A percentile compares a stretch with the other conserved stretches of the same genome.
Evolutionary conservation across 2,888 invertebrate species (phyloP).

Genomic region (Drosophila lutescens): DNA sequence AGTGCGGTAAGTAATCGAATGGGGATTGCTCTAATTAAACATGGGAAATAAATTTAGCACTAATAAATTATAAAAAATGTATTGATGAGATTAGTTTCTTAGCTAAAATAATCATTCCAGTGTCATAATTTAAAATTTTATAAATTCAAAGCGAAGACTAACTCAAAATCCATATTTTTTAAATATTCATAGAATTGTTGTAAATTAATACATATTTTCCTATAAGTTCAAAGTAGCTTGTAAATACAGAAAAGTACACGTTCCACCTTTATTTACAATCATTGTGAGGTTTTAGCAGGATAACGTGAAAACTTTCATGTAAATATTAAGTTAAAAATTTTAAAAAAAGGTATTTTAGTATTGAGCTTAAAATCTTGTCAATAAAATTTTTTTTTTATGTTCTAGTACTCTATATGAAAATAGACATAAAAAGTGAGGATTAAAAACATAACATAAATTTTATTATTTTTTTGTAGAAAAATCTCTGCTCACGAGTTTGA

Average conservation of each 20-base stretch:
- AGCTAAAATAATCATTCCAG: too few species aligned
- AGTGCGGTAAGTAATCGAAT: conserved; percentile 87
- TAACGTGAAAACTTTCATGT: conserved; percentile 1
- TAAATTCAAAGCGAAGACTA: too few species aligned
- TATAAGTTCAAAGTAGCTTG: not conserved
- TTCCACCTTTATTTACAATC: not conserved
- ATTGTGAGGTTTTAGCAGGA: not conserved
- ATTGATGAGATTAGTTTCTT: not conserved
- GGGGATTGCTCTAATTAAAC: not conserved
- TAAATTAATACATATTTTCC: not conserved
- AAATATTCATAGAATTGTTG: too few species aligned
- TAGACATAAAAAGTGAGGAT: too few species aligned
- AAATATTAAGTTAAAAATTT: conserved; percentile 2
- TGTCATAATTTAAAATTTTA: too few species aligned
- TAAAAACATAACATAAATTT: too few species aligned
- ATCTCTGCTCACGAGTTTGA: conserved; percentile 99
- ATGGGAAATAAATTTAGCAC: not conserved
- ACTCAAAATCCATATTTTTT: too few species aligned
- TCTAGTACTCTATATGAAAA: too few species aligned
- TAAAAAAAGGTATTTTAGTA: too few species aligned
- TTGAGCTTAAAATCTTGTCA: too few species aligned
- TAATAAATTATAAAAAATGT: too few species aligned
- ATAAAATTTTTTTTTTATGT: too few species aligned
- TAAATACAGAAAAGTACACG: not conserved
- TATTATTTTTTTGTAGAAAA: conserved; percentile 85